Percentiles rank a stretch among this genome's conserved stretches.
phyloP scores from a whole-genome alignment of 2,113 vertebrate species.

The Pedetes capensis region DNA sequence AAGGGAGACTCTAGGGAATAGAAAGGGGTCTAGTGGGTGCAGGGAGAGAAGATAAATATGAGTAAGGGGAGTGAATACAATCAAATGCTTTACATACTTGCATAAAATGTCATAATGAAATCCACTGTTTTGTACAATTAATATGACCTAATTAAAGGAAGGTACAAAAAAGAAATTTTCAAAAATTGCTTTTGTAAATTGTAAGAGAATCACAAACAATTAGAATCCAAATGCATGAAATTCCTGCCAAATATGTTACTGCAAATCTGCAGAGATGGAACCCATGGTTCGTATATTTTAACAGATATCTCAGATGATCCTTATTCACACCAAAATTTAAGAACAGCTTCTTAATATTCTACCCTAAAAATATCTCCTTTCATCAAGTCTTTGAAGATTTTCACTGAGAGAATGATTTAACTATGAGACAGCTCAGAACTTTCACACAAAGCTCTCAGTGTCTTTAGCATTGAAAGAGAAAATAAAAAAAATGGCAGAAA shows the following conservation, averaged over 20 bases:
- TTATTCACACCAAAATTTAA: not conserved
- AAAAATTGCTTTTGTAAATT: not conserved
- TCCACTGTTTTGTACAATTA: not conserved
- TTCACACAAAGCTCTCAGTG: not conserved
- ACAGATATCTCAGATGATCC: not conserved
- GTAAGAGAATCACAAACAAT: not conserved
- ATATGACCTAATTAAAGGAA: not conserved
- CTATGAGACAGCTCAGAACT: constrained; percentile 51
- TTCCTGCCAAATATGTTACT: not conserved
- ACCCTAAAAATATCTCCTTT: not conserved
- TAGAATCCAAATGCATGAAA: not conserved
- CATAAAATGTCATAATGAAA: not conserved
- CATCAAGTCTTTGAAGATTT: not conserved
- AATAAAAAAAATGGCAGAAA: constrained; percentile 56
- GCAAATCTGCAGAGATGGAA: not conserved
- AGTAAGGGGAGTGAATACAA: not conserved
- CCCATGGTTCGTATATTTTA: not conserved
- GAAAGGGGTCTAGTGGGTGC: too few species aligned
- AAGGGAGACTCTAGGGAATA: not conserved
- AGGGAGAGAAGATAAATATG: not conserved
- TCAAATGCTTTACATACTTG: not conserved
- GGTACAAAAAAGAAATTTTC: not conserved
- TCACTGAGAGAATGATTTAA: constrained; percentile 33
- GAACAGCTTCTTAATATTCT: constrained; percentile 13
- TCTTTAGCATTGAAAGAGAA: constrained; percentile 23